Percentiles rank a stretch among this genome's conserved stretches.
phyloP scores from a whole-genome alignment of 2,888 invertebrate species.

The Temnothorax ravouxi region DNA sequence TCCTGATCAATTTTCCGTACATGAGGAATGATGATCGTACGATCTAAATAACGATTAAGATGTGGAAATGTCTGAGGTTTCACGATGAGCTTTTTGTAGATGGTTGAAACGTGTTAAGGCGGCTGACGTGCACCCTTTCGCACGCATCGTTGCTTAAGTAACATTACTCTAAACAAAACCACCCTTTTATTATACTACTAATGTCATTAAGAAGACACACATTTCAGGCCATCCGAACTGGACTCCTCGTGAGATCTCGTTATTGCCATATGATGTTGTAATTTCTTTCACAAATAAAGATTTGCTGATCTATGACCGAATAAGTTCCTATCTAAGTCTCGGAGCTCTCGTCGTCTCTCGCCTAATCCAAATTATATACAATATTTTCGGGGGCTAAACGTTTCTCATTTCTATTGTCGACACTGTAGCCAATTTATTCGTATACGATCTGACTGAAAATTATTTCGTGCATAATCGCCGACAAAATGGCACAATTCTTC shows the following conservation, averaged over 20 bases:
- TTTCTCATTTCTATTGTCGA: constrained; percentile 47
- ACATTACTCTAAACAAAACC: neutral
- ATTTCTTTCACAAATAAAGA: constrained; percentile 11
- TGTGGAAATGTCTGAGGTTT: constrained; percentile 1
- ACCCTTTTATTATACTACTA: constrained; percentile 1
- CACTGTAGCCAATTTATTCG: constrained; percentile 58
- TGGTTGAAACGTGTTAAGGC: neutral
- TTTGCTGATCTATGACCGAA: constrained; percentile 37
- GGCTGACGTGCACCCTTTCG: neutral
- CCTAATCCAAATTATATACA: constrained; percentile 46
- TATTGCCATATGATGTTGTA: neutral
- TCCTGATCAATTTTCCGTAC: constrained; percentile 45
- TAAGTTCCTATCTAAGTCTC: constrained; percentile 51
- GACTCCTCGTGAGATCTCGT: constrained; percentile 10
- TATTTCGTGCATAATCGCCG: constrained; percentile 25
- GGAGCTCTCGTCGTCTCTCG: constrained; percentile 51
- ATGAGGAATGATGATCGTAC: constrained; percentile 52
- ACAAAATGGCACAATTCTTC: constrained; percentile 18
- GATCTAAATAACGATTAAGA: constrained; percentile 19
- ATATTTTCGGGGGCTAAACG: constrained; percentile 23
- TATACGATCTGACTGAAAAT: constrained; percentile 60
- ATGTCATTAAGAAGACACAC: neutral
- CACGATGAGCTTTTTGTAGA: neutral
- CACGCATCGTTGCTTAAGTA: neutral
- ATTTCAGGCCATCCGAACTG: neutral